phyloP scores from a whole-genome alignment of 2,797 vertebrate genomes.

The Muraenolepis orangiensis region DNA sequence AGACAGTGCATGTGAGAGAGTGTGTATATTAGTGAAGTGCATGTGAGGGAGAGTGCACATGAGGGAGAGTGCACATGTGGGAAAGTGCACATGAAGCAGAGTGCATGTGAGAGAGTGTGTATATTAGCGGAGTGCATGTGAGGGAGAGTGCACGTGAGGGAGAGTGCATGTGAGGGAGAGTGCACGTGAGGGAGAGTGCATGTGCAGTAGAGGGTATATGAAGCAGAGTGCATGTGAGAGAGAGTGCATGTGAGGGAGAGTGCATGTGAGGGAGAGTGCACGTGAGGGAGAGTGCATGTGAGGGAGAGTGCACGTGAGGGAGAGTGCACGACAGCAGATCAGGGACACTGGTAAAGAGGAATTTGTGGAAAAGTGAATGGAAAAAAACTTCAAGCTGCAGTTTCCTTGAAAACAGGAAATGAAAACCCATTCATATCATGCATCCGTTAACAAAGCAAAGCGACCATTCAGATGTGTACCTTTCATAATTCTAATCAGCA shows the following conservation, averaged over 20 bases:
- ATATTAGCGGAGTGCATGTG: too few species aligned
- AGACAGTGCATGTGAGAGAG: neutral
- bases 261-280: too few species aligned
- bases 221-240: too few species aligned
- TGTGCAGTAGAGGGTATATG: too few species aligned
- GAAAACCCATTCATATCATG: neutral
- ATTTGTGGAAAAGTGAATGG: neutral
- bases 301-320: too few species aligned
- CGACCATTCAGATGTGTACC: neutral
- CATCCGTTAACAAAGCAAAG: neutral
- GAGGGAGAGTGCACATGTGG: neutral
- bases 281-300: too few species aligned
- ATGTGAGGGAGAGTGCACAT: neutral
- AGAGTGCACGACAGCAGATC: neutral
- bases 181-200: too few species aligned
- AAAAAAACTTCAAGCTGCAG: neutral
- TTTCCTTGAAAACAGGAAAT: neutral
- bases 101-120: neutral
- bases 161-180: too few species aligned
- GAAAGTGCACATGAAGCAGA: neutral
- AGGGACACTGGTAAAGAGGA: neutral
- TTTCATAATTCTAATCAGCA: neutral
- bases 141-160: neutral
- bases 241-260: too few species aligned
- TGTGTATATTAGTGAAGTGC: neutral